phyloP scores from a whole-genome alignment of 2,797 vertebrate species.

The Balearica regulorum region DNA sequence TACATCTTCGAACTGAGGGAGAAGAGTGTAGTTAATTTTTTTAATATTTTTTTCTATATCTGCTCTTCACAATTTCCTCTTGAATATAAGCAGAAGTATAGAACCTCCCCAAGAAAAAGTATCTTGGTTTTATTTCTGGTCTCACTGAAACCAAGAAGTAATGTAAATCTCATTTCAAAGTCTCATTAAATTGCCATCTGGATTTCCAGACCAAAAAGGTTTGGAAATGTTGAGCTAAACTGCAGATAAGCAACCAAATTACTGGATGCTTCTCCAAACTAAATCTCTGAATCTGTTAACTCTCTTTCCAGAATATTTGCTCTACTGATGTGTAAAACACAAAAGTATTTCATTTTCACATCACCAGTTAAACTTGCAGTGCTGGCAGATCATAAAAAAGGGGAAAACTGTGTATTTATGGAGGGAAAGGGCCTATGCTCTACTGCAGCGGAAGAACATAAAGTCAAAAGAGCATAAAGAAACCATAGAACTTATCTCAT shows the following conservation, averaged over 20 bases:
- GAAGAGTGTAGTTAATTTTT: background rate
- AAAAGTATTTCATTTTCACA: slow-evolving; percentile 43
- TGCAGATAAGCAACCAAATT: slow-evolving; percentile 54
- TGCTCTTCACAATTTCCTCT: background rate
- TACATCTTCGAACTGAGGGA: background rate
- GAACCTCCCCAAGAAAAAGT: background rate
- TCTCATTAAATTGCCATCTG: slow-evolving; percentile 64
- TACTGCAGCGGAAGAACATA: slow-evolving; percentile 25
- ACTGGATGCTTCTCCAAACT: slow-evolving; percentile 25
- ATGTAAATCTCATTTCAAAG: slow-evolving; percentile 45
- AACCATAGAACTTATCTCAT: background rate
- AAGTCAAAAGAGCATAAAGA: slow-evolving; percentile 33
- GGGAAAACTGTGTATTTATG: background rate
- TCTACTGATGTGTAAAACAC: slow-evolving; percentile 32
- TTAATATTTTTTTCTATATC: background rate
- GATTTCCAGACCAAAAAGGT: slow-evolving; percentile 48
- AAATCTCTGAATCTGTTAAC: background rate
- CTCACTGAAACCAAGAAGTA: slow-evolving; percentile 20
- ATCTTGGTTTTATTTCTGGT: slow-evolving; percentile 22
- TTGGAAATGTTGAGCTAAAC: slow-evolving; percentile 28
- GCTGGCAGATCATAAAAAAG: background rate
- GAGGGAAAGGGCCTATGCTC: background rate
- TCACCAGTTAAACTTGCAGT: background rate
- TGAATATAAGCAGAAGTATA: background rate
- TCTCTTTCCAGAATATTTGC: slow-evolving; percentile 1